These are phyloP conservation scores for Potamarius usumacintae DNA, from an alignment of 2,113 vertebrate genomes.

Conservation along the genomic window DNA sequence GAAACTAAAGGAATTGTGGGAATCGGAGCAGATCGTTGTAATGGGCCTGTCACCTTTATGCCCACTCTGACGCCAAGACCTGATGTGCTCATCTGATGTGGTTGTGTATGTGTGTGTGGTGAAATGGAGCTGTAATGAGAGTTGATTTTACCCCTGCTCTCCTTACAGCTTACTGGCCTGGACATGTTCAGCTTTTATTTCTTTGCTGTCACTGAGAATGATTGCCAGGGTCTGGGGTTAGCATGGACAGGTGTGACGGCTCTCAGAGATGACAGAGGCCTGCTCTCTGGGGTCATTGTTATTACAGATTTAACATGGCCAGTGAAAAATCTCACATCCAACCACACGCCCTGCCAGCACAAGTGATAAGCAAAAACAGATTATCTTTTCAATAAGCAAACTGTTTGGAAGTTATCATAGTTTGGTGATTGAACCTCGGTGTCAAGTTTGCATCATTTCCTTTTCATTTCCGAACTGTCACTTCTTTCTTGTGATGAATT, in stretches of 20 bases:
- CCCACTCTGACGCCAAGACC: slow-evolving; percentile 57
- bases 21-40: slow-evolving; percentile 74
- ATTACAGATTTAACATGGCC: slow-evolving; percentile 42
- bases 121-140: slow-evolving; percentile 16
- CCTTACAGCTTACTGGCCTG: slow-evolving; percentile 6
- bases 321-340: slow-evolving; percentile 11
- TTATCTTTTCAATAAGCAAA: slow-evolving; percentile 43
- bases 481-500: slow-evolving; percentile 12
- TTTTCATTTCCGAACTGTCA: slow-evolving; percentile 22
- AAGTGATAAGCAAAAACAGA: slow-evolving; percentile 17
- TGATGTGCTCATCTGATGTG: slow-evolving; percentile 73
- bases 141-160: background rate
- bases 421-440: slow-evolving; percentile 20
- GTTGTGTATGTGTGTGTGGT: background rate
- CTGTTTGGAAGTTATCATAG: slow-evolving; percentile 20
- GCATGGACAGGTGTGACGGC: slow-evolving; percentile 37
- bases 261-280: slow-evolving; percentile 22
- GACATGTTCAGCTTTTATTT: slow-evolving; percentile 28
- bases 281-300: slow-evolving; percentile 33
- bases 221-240: slow-evolving; percentile 8
- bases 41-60: slow-evolving; percentile 74
- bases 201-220: slow-evolving; percentile 25
- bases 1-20: slow-evolving; percentile 81
- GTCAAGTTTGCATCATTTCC: slow-evolving; percentile 1
- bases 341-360: background rate